Base-by-base conservation (phyloP, 2,797 vertebrate species). In the Pseudochirops cupreus region DNA sequence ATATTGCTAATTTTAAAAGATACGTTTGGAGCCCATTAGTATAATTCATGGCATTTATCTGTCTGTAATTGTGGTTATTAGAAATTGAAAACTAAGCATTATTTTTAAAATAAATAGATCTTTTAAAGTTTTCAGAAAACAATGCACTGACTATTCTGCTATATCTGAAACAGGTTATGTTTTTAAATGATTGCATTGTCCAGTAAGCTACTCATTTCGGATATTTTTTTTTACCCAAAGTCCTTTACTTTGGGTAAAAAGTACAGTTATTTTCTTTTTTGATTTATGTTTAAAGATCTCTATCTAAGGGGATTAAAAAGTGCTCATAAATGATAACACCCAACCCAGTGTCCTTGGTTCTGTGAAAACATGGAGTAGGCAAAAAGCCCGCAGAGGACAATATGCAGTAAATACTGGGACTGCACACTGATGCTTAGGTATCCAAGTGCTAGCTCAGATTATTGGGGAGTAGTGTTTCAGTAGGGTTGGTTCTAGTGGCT, bases 1-100 rank as follows among this genome's bases (percentile, higher is more conserved):
- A 50, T 93, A 31, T 95, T 92, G 46, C 18, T 93, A 1, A 92
- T 95, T 91, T 93, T 92, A 54, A 96, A 89, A 94, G 89, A 89
- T 92, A 92, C 91, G 28, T 92, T 24, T 87, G 94, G 26, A 26
- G 93, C 31, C 55, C 74, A 0, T 93, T 93, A 12, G 6, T 93
- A 53, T 12, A 50, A 21, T 90, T 94, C 95, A 58, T 87, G 95
- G 94, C 74, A 58, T 39, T 31, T 87, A 9, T 52, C 39, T 0
- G 0, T 53, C 12, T 91, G 29, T n/a, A 28, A 50, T 46, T 93
- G 59, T 93, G 58, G 89, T 33, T 93, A 6, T 87, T 95, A 90
- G 28, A 28, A 91, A 94, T 56, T 94, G 92, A 56, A 97, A 96
- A 24, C n/a, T 67, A 89, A 26, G 31, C 94, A 53, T n/a, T 94